phyloP scores from a whole-genome alignment of 35 echinoderm and acorn worm genomes.

The Apostichopus parvimensis region DNA sequence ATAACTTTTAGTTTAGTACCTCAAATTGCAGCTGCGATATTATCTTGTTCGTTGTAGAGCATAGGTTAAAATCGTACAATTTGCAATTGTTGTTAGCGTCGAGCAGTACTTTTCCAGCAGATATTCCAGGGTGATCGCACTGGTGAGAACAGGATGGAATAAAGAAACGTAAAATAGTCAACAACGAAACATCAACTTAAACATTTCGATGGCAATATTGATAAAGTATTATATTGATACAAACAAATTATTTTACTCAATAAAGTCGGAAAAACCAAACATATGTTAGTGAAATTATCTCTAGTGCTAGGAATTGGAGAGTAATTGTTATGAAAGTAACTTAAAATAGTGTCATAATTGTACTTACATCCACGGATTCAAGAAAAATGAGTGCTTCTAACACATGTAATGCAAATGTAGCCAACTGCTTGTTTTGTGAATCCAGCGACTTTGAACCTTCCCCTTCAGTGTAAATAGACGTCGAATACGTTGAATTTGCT shows the following conservation, averaged over 20 bases:
- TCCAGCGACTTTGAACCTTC: not conserved
- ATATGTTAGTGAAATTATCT: too few relatives aligned
- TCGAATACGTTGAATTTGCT: not conserved
- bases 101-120: not conserved
- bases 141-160: not conserved
- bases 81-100: not conserved
- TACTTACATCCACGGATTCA: constrained; percentile 27
- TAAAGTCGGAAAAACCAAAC: too few relatives aligned
- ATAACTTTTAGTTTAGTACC: not conserved
- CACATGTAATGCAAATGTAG: not conserved
- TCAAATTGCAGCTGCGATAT: not conserved
- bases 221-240: too few relatives aligned
- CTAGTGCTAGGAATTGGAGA: too few relatives aligned
- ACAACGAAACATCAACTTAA: too few relatives aligned
- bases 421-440: not conserved
- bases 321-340: too few relatives aligned
- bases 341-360: not conserved
- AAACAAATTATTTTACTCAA: too few relatives aligned
- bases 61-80: not conserved
- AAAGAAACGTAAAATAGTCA: too few relatives aligned
- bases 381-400: constrained; percentile 1
- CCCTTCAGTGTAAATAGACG: not conserved
- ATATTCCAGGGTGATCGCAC: not conserved
- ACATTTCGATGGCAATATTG: too few relatives aligned
- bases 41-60: not conserved